phyloP scores from a whole-genome alignment of 2,888 invertebrate genomes.

The Schizaphis graminum region DNA sequence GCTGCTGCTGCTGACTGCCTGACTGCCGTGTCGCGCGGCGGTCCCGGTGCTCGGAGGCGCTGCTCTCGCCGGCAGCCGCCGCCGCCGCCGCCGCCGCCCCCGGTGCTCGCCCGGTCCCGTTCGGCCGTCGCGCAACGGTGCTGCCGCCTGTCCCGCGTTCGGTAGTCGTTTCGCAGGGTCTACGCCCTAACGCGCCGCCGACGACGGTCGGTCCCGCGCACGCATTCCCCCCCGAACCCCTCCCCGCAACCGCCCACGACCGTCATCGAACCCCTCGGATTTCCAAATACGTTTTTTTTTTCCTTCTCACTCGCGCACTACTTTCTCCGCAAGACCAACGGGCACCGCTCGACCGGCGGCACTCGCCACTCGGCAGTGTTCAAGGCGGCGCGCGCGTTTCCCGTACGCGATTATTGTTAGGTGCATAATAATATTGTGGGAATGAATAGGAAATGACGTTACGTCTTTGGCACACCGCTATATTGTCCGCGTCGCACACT shows the following conservation, averaged over 20 bases:
- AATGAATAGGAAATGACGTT: neutral
- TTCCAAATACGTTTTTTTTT: slow-evolving; percentile 17
- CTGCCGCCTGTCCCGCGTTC: slow-evolving; percentile 15
- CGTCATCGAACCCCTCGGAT: neutral
- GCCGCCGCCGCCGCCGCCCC: neutral
- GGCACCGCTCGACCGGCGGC: neutral
- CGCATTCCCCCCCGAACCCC: neutral
- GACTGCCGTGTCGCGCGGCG: neutral
- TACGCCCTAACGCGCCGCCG: slow-evolving; percentile 34
- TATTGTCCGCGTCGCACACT: neutral
- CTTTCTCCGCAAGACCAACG: neutral
- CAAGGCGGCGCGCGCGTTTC: neutral
- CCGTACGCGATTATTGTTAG: neutral
- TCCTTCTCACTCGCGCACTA: neutral
- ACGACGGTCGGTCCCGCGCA: slow-evolving; percentile 6
- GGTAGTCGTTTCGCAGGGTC: slow-evolving; percentile 10
- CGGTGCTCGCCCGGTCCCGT: slow-evolving; percentile 6
- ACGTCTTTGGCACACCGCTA: neutral
- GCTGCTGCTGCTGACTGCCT: neutral
- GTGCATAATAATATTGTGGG: neutral
- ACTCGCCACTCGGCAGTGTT: neutral
- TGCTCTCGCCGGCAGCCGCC: neutral
- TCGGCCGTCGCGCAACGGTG: neutral
- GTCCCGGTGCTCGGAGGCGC: slow-evolving; percentile 13
- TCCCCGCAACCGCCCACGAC: neutral